A percentile compares a stretch with the other conserved stretches of the same genome.
Evolutionary conservation across 2,113 vertebrate genomes (phyloP).

Genomic region (Neolamprologus kungweensis): DNA sequence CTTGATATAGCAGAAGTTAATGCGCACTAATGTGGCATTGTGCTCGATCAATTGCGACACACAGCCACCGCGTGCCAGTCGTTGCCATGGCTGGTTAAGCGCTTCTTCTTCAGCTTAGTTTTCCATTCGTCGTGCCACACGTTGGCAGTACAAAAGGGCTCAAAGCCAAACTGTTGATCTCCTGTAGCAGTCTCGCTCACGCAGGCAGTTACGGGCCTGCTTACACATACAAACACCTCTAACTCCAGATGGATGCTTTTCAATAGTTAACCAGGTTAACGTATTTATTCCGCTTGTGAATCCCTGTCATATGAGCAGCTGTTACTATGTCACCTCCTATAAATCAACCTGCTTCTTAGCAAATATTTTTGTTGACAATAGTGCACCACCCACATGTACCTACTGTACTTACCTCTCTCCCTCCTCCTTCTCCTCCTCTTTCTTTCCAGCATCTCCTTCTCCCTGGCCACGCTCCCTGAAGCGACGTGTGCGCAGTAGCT

Average conservation of each 20-base stretch:
- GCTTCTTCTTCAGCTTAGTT: background rate
- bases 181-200: background rate
- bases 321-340: constrained; percentile 1
- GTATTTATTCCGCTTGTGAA: constrained; percentile 19
- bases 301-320: background rate
- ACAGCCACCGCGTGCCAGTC: background rate
- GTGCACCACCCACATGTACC: background rate
- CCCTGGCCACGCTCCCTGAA: background rate
- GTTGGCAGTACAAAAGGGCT: background rate
- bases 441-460: background rate
- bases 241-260: constrained; percentile 3
- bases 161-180: background rate
- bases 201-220: background rate
- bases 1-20: background rate
- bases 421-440: background rate
- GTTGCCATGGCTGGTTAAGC: background rate
- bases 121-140: background rate
- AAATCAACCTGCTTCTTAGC: background rate
- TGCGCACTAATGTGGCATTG: background rate
- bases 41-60: background rate
- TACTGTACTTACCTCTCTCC: background rate
- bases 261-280: constrained; percentile 25
- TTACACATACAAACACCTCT: background rate
- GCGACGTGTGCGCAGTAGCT: background rate
- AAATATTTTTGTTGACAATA: background rate